Percentiles rank a stretch among this genome's conserved stretches.
phyloP scores from a whole-genome alignment of 2,888 invertebrate species.

The Campoplex nolae region DNA sequence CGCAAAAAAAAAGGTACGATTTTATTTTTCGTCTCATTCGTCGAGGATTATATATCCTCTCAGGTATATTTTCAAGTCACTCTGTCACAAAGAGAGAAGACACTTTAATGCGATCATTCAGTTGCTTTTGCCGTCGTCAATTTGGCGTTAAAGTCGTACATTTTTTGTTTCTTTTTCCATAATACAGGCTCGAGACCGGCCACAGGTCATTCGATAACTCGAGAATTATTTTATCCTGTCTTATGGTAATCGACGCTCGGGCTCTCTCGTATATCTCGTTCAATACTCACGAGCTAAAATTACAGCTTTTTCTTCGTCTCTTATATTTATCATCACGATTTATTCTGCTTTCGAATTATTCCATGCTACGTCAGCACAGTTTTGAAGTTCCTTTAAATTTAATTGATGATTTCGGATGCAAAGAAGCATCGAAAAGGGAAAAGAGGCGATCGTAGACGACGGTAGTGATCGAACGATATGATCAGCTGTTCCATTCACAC shows the following conservation, averaged over 20 bases:
- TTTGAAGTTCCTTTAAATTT: neutral
- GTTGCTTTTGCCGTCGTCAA: neutral
- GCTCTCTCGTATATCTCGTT: neutral
- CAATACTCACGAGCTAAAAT: neutral
- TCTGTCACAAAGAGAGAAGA: neutral
- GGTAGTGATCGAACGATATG: neutral
- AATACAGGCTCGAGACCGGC: neutral
- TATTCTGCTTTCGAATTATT: neutral
- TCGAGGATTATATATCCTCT: conserved; percentile 19
- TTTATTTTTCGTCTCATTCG: conserved; percentile 44
- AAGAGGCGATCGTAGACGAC: neutral
- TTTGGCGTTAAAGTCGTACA: neutral
- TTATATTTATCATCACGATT: neutral
- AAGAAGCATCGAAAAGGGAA: neutral
- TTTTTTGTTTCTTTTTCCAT: neutral
- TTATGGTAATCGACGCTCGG: neutral
- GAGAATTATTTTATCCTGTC: neutral
- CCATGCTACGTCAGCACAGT: neutral
- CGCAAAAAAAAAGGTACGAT: conserved; percentile 41
- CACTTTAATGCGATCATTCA: neutral
- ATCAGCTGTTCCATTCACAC: neutral
- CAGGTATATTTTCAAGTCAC: conserved; percentile 23
- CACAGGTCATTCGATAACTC: neutral
- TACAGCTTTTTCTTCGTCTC: neutral
- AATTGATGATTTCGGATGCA: neutral